Conservation (phyloP, 1,140 invertebrate genomes). For the Tetragnatha versicolor region DNA sequence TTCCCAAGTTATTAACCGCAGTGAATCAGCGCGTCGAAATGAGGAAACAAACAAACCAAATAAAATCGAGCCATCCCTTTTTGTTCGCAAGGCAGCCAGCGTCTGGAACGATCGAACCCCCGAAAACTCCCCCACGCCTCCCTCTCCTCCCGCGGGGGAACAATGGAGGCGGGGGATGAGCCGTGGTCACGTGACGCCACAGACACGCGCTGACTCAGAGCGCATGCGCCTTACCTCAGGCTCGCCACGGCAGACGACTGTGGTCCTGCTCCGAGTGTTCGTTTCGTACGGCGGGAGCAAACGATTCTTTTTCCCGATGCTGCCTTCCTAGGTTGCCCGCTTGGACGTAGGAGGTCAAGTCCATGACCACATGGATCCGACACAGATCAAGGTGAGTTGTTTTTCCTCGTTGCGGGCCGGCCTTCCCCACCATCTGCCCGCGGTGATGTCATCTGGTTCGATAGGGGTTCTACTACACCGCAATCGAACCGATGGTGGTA, state of each 20-base stretch:
- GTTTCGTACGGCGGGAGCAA: not conserved
- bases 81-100: no score
- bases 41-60: no score
- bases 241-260: conserved; percentile 33
- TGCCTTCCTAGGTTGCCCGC: not conserved
- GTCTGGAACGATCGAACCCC: conserved; percentile 22
- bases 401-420: not conserved
- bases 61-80: no score
- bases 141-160: conserved; percentile 17
- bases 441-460: not conserved
- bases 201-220: conserved; percentile 28
- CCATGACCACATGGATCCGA: conserved; percentile 4
- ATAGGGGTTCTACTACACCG: no score
- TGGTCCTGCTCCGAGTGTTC: not conserved
- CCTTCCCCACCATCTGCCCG: not conserved
- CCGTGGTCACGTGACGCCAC: conserved; percentile 26
- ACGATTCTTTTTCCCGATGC: conserved; percentile 3
- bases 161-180: conserved; percentile 16
- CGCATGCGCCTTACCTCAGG: conserved; percentile 19
- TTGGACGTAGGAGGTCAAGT: not conserved
- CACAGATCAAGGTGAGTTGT: conserved; percentile 6
- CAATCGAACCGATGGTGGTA: no score
- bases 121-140: not conserved
- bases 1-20: no score
- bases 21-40: no score